Base-by-base conservation (phyloP, 2,113 vertebrate species). In the Atrichornis clamosus region DNA sequence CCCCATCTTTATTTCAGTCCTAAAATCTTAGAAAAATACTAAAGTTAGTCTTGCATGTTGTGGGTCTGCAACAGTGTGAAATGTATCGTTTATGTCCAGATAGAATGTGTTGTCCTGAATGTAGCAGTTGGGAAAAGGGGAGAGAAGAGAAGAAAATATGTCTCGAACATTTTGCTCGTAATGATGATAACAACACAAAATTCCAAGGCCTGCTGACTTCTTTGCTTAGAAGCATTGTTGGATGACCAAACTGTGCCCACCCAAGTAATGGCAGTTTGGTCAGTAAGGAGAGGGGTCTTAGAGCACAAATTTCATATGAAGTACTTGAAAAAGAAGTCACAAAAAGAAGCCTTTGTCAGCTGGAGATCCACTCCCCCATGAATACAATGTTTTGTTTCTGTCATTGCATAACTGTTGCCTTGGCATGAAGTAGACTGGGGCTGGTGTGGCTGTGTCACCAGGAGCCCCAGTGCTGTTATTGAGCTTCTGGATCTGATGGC, bases 261-360 rank as follows among this genome's bases (percentile, higher is more conserved):
- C 6, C 19, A 56, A 44, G 42, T 65, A 50, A 58, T 15, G 26
- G 13, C 2, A 3, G 27, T 13, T 4, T 49, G 69, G 24, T 84
- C 49, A 22, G 44, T 63, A 22, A 67, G 69, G 47, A 90, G 76
- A 64, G 19, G 37, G 44, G 37, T 79, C 60, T 69, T 95, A 27
- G n/a, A 73, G 67, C 59, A 68, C 46, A 75, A 83, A 73, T 89
- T 92, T 90, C 46, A 11, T 50, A 81, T 47, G 0, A 53, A 93
- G 42, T 58, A 70, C 60, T 95, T 86, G 52, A 90, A 68, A 87
- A 87, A 77, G 76, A 77, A 88, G 60, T 46, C 26, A n/a, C 65
- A 84, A 50, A 90, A 89, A 58, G 68, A 78, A 84, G 83, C 30
- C 74, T 88, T 96, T 93, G 96, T 95, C 73, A 78, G 73, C 56